Evolutionary conservation across 2,888 invertebrate species (phyloP).

Genomic region (Lycocerus yunnanus): DNA sequence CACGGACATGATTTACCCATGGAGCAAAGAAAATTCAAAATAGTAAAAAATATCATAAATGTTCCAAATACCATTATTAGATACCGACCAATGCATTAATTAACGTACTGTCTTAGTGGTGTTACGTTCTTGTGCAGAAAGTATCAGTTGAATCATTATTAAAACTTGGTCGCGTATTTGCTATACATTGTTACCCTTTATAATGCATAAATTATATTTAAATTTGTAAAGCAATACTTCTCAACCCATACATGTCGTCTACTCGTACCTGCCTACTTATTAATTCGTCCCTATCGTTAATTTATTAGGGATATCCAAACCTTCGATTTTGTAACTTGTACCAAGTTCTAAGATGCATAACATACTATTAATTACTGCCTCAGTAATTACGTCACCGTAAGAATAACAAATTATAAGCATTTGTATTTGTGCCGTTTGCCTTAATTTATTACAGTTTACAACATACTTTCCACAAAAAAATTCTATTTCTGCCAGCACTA

Average conservation of each 20-base stretch:
- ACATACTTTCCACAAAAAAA: neutral
- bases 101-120: too few relatives aligned
- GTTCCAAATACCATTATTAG: too few relatives aligned
- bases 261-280: too few relatives aligned
- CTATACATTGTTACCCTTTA: too few relatives aligned
- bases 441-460: neutral
- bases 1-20: too few relatives aligned
- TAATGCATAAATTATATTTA: too few relatives aligned
- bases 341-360: neutral
- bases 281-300: neutral
- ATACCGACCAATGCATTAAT: too few relatives aligned
- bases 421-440: neutral
- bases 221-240: neutral
- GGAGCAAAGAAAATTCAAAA: too few relatives aligned
- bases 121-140: too few relatives aligned
- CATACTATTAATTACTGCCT: neutral
- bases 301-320: neutral
- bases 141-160: too few relatives aligned
- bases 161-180: too few relatives aligned
- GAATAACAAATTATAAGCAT: neutral
- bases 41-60: too few relatives aligned
- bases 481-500: neutral
- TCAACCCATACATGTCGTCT: neutral
- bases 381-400: neutral
- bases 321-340: neutral